Percentiles rank a stretch among this genome's conserved stretches.
Conservation (phyloP, 2,113 vertebrate genomes). For the Rhinolophus sinicus region DNA sequence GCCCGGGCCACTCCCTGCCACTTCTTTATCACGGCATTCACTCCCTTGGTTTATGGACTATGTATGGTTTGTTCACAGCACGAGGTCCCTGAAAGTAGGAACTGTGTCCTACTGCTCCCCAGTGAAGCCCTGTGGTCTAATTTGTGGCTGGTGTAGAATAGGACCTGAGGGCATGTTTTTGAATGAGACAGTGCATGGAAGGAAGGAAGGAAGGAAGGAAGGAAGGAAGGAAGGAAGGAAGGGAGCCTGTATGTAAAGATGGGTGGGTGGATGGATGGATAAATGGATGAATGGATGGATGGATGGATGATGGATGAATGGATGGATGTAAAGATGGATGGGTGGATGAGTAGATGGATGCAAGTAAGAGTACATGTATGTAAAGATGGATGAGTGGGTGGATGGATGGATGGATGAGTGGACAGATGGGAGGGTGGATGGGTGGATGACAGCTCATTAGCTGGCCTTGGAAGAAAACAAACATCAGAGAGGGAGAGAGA, state of each 20-base stretch:
- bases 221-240: rapidly evolving
- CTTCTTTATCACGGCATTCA: not conserved
- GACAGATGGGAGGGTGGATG: rapidly evolving
- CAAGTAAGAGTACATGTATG: not conserved
- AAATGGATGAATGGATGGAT: not conserved
- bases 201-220: not conserved
- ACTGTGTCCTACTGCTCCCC: not conserved
- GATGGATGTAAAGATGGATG: too few species aligned
- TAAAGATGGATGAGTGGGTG: rapidly evolving
- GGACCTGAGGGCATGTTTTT: not conserved
- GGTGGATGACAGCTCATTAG: not conserved
- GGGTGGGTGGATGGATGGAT: rapidly evolving
- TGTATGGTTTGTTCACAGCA: not conserved
- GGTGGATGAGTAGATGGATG: rapidly evolving
- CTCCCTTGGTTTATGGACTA: not conserved
- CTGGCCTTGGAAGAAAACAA: not conserved
- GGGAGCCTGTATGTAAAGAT: rapidly evolving
- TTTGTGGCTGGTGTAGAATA: not conserved
- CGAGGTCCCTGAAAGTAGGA: not conserved
- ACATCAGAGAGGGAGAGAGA: not conserved
- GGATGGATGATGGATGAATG: too few species aligned
- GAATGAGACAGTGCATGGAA: not conserved
- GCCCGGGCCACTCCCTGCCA: too few species aligned
- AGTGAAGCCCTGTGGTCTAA: not conserved
- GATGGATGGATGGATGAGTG: too few species aligned